Base-by-base conservation (phyloP, 2,888 invertebrate species). In the Caenorhabditis virilis region DNA sequence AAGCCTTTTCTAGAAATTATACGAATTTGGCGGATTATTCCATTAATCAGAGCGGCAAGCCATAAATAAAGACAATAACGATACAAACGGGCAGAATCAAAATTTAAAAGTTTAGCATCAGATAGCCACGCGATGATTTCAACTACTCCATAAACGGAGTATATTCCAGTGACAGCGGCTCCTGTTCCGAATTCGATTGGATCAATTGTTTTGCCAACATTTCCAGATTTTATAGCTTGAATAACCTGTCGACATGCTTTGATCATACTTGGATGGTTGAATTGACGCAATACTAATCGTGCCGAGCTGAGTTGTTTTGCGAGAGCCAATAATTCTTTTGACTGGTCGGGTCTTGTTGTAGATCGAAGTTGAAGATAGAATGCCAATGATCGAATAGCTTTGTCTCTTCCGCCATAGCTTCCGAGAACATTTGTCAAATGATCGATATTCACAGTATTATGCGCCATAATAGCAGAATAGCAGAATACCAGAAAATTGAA, bases 61-160 rank as follows among this genome's bases (percentile, higher is more conserved):
- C 79, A 79, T 22, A 78, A 56, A 48, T 78, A 78, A 2, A 78
- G 57, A 52, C 77, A 76, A 43, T 56, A 79, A 56, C 71, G 53
- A 69, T 74, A 79, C 26, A 74, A 57, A 11, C 51, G 39, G 1
- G 65, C 76, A 5, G 74, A 49, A 45, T 79, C 72, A 23, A 74
- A 61, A 1, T 43, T 30, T 22, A 79, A 45, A 3, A 79, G 2
- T 38, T 78, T 76, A 3, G 78, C 76, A 48, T 79, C 79, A 7
- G 73, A 53, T 13, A 79, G 65, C 78, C 78, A 79, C 2, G 79
- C 79, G 2, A 62, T 18, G 2, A 74, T 36, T 49, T 79, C 79
- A 1, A 76, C 72, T 13, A 75, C 47, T 30, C 76, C 75, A 43
- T 78, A 79, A 20, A 78, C 74, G 6, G 78, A 74, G 62, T 78